Conservation (phyloP, 1,140 invertebrate genomes). For the Eupeodes corollae region DNA sequence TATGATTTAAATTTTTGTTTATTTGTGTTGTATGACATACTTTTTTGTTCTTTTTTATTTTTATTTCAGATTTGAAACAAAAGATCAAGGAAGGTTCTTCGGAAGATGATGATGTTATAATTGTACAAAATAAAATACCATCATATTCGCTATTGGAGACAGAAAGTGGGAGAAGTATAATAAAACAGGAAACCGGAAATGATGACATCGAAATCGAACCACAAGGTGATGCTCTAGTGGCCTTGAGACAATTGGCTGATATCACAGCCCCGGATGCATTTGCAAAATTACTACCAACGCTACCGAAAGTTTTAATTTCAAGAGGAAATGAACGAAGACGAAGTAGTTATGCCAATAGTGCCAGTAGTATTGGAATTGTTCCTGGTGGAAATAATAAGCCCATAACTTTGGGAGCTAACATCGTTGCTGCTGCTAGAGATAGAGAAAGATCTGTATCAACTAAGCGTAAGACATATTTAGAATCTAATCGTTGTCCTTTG, state of each 20-base stretch:
- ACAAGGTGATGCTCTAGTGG: constrained; percentile 17
- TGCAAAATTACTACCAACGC: constrained; percentile 20
- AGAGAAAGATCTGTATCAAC: background rate
- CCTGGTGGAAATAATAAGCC: no score
- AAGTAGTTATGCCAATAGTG: background rate
- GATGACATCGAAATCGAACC: no score
- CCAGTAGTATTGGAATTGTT: background rate
- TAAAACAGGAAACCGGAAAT: no score
- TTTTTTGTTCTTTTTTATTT: no score
- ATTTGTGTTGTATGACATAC: no score
- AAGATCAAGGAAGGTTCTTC: no score
- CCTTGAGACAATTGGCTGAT: constrained; percentile 30
- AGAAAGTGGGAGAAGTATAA: no score
- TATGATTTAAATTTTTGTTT: no score
- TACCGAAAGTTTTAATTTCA: constrained; percentile 19
- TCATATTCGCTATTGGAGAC: no score
- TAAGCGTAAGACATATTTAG: constrained; percentile 21
- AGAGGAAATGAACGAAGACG: background rate
- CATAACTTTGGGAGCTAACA: background rate
- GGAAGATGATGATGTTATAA: no score
- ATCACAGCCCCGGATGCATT: constrained; percentile 28
- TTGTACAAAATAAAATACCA: no score
- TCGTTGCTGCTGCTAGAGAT: background rate
- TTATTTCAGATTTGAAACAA: no score
- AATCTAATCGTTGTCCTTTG: constrained; percentile 32